Evolutionary conservation across 2,888 invertebrate genomes (phyloP), one percentile per base, ranked within the genome.

Genomic region (Lasioglossum marginatum): DNA sequence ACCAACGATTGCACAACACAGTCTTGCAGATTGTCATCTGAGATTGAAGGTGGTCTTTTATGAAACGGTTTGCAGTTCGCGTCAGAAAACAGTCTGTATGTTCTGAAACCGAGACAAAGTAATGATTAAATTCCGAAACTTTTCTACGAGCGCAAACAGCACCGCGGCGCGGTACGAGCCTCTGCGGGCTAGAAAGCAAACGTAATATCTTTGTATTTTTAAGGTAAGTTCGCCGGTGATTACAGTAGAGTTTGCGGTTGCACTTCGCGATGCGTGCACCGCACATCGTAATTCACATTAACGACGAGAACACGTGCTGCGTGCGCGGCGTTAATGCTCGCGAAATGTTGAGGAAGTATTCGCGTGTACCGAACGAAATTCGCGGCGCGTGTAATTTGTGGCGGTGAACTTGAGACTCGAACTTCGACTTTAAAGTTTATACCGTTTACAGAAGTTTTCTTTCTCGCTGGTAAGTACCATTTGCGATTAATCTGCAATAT

Each of bases 101-200:
- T 48, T 8, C 31, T 10, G 34, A 23, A 52, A 27, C 16, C n/a
- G 27, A 73, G 43, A 34, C 16, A 16, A 68, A 57, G 37, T 27
- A 52, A 70, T 45, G 57, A 43, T 60, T 23, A 34, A 78, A 66
- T 52, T 37, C 60, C 27, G 31, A 52, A 74, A 66, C n/a, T 66
- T 73, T 73, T 45, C 48, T 48, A 52, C 16, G 40, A 23, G n/a
- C 27, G 19, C 68, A 74, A 73, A 82, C 70, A 57, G 31, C 12
- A 16, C 10, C 5, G 37, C n/a, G 40, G 37, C n/a, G 40, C 37
- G 23, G 31, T 34, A 71, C 31, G 45, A 75, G 45, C n/a, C 27
- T 60, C 70, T 4, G 52, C 63, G 72, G 31, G 45, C 23, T 45
- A 34, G 60, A 57, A 75, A n/a, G 31, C 74, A 34, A 68, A 68